Evolutionary conservation across 2,797 vertebrate species (phyloP), one percentile per base, ranked within the genome.

Genomic region (Siniperca undulata): DNA sequence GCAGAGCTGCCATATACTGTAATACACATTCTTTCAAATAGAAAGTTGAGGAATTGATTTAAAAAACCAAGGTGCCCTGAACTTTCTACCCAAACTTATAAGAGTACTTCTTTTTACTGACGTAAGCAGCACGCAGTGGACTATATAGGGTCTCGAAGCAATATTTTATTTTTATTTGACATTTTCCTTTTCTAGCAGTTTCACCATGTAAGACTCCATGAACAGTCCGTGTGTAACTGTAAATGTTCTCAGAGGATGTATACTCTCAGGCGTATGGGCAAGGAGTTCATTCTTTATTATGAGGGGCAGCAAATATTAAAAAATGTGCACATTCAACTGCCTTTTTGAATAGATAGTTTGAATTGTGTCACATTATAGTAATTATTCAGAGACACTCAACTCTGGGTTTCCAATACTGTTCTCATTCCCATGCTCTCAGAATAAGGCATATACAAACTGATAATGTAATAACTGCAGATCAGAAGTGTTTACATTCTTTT

Each of bases 111-210:
- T 76, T 85, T 84, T 83, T 59, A 78, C 72, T 1, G n/a, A 74
- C 48, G 22, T 65, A 82, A 88, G 79, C 82, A 86, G 56, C 59
- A 82, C 10, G 12, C 40, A 40, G 27, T 46, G 67, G 34, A 73
- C 76, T 84, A 5, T 69, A 64, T 9, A 70, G 40, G 44, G 11
- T 55, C 7, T 11, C 5, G 30, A 34, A 77, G 75, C 76, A 60
- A 73, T 86, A 22, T 78, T 82, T 82, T 81, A 85, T 85, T 87
- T 84, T 83, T 58, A 80, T 82, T 83, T 78, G 46, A 88, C 83
- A 77, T 80, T 88, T 84, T 82, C 52, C 74, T 67, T 61, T 84
- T 82, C 64, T 3, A 46, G 81, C 71, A 79, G 70, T 77, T 82
- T 84, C 67, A 55, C 34, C 6, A 0, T 55, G 42, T 5, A 84